Conservation (phyloP, 1,140 invertebrate genomes). For the Leptoteleia sp. region DNA sequence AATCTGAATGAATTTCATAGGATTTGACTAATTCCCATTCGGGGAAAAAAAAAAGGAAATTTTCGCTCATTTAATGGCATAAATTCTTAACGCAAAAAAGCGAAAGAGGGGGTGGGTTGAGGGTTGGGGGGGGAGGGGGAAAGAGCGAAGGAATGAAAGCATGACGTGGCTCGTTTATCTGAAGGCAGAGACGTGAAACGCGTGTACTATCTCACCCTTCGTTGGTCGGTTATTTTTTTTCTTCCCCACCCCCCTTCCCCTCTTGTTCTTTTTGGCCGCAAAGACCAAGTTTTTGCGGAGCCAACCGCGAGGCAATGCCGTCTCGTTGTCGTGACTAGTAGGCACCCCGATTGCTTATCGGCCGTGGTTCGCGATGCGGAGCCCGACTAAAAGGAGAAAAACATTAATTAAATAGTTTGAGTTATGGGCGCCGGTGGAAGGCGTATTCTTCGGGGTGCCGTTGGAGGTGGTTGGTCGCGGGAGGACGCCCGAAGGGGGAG, state of each 20-base stretch:
- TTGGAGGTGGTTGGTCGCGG: conserved; percentile 50
- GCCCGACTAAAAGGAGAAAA: conserved; percentile 70
- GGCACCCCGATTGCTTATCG: conserved; percentile 68
- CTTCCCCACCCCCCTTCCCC: too few species aligned
- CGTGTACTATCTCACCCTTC: conserved; percentile 67
- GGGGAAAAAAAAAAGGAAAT: conserved; percentile 35
- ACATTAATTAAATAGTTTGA: conserved; percentile 77
- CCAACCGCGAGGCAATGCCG: conserved; percentile 58
- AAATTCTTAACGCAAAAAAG: conserved; percentile 57
- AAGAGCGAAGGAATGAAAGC: conserved; percentile 47
- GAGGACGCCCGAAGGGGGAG: conserved; percentile 57
- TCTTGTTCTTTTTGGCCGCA: too few species aligned
- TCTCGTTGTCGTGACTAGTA: conserved; percentile 68
- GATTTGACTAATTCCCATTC: conserved; percentile 35
- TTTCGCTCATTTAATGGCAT: conserved; percentile 56
- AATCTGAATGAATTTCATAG: conserved; percentile 32
- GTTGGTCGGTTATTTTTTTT: conserved; percentile 48
- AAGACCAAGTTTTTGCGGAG: conserved; percentile 60
- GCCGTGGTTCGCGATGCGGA: conserved; percentile 57
- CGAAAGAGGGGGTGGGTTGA: too few species aligned
- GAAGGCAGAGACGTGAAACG: conserved; percentile 64
- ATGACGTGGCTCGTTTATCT: conserved; percentile 64
- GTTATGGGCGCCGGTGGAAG: conserved; percentile 69
- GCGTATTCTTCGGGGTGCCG: conserved; percentile 61
- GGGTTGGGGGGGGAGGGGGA: too few species aligned